Conservation (phyloP, 2,888 invertebrate genomes). For the Tenthredo scrophulariae region DNA sequence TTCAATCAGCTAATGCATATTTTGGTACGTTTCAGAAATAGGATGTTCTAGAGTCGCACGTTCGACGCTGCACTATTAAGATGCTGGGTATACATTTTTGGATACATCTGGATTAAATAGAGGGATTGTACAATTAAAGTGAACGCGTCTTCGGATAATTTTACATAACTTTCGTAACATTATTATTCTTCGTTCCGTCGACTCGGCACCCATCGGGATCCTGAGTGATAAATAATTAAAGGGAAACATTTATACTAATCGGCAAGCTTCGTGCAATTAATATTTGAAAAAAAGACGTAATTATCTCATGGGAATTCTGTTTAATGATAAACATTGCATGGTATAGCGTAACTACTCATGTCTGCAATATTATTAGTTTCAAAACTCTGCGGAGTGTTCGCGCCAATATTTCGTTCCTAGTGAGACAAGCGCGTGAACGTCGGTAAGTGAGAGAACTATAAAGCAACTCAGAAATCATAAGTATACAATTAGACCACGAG, state of each 20-base stretch:
- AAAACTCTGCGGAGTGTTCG: background rate
- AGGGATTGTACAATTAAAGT: background rate
- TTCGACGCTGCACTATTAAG: background rate
- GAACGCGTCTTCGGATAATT: background rate
- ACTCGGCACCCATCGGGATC: background rate
- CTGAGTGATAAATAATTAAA: background rate
- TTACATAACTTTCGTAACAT: background rate
- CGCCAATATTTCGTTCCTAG: background rate
- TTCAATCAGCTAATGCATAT: background rate
- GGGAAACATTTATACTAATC: background rate
- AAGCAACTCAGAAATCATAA: background rate
- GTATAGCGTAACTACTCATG: background rate
- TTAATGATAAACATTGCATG: background rate
- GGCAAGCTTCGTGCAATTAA: background rate
- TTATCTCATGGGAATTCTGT: background rate
- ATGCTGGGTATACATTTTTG: background rate
- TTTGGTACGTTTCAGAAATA: background rate
- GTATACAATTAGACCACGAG: conserved; percentile 5
- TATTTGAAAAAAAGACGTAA: background rate
- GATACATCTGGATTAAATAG: background rate
- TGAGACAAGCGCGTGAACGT: background rate
- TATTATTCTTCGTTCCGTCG: background rate
- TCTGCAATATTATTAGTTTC: background rate
- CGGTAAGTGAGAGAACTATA: background rate
- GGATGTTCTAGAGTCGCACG: background rate